Evolutionary conservation across 2,888 invertebrate genomes (phyloP).

Genomic region (Zaprionus obscuricornis): DNA sequence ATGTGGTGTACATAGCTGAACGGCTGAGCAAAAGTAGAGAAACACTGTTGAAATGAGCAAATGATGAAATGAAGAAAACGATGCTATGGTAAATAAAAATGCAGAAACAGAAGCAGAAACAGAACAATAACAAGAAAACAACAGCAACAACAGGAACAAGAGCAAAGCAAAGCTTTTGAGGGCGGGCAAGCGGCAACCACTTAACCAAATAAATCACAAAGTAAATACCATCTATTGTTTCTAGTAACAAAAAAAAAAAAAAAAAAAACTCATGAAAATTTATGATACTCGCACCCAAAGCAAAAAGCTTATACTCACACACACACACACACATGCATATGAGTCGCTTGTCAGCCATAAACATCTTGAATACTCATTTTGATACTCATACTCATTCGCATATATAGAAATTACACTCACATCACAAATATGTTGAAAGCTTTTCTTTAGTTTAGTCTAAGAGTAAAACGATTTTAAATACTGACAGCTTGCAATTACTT

Average conservation of each 20-base stretch:
- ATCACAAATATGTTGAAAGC: too few relatives aligned
- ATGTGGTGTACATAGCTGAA: too few relatives aligned
- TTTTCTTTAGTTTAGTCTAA: too few relatives aligned
- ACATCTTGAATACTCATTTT: background rate
- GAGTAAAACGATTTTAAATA: too few relatives aligned
- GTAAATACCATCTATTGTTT: constrained; percentile 75
- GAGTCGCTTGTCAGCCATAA: constrained; percentile 36
- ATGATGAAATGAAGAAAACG: too few relatives aligned
- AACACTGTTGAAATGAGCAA: too few relatives aligned
- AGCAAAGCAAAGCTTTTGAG: constrained; percentile 15
- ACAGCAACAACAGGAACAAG: too few relatives aligned
- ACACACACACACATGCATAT: background rate
- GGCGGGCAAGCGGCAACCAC: constrained; percentile 44
- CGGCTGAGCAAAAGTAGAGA: too few relatives aligned
- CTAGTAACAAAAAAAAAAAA: too few relatives aligned
- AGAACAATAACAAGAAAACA: constrained; percentile 39
- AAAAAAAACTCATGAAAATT: constrained; percentile 69
- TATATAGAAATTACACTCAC: too few relatives aligned
- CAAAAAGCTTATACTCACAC: background rate
- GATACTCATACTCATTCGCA: constrained; percentile 1
- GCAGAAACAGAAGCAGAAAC: constrained; percentile 42
- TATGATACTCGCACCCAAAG: constrained; percentile 45
- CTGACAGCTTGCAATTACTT: too few relatives aligned
- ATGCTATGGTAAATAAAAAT: constrained; percentile 45
- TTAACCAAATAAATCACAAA: constrained; percentile 73